Evolutionary conservation across 2,888 invertebrate genomes (phyloP).

Genomic region (Trilocha varians): DNA sequence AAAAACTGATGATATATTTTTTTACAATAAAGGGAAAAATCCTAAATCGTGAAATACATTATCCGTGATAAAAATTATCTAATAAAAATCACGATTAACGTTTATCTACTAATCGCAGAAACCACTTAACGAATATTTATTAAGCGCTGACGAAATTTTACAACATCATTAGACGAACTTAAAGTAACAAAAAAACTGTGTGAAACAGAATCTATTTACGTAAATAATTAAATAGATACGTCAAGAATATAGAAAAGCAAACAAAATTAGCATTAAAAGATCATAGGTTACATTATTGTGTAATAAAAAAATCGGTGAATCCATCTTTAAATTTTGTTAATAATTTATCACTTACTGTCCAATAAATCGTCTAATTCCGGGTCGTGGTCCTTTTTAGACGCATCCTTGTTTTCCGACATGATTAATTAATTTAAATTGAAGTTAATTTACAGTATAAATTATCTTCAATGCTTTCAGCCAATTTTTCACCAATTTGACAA

Average conservation of each 20-base stretch:
- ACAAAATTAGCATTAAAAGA: not conserved
- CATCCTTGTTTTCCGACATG: conserved; percentile 60
- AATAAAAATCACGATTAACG: no score
- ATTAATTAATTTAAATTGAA: conserved; percentile 18
- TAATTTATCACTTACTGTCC: conserved; percentile 76
- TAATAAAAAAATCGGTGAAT: conserved; percentile 28
- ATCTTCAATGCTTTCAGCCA: not conserved
- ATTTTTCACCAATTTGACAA: not conserved
- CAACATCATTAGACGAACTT: not conserved
- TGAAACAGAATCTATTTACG: no score
- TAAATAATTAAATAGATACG: not conserved
- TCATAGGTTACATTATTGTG: conserved; percentile 40
- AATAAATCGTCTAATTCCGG: conserved; percentile 82
- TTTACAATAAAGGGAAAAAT: no score
- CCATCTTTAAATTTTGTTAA: not conserved
- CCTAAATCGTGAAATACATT: no score
- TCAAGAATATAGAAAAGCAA: not conserved
- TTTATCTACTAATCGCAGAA: no score
- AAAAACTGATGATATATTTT: no score
- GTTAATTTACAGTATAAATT: not conserved
- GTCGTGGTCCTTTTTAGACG: conserved; percentile 61
- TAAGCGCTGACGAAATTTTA: no score
- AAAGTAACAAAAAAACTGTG: not conserved
- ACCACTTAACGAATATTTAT: no score
- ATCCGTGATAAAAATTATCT: no score